Base-by-base conservation (phyloP, 2,888 invertebrate species). In the Quadriops clusia region DNA sequence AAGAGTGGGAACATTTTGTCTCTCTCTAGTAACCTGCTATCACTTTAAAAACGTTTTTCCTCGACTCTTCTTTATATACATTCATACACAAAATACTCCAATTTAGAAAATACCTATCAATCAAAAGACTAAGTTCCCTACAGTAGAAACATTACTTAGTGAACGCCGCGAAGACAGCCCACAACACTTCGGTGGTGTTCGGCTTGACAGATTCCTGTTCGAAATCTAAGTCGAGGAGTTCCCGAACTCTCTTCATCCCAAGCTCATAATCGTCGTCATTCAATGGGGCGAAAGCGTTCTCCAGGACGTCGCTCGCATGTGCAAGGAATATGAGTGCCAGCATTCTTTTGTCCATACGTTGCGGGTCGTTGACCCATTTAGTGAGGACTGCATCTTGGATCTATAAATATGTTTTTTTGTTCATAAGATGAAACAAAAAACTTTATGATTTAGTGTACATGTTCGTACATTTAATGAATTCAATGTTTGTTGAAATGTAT, bases 141-240 rank as follows among this genome's bases (percentile, higher is more conserved):
- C 13, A 13, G 15, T 23, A 29, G 30, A 11, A 15, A 21, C 10
- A 70, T 75, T 82, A 97, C 78, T 97, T 97, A 53, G 87, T 90
- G 68, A 97, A 95, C 38, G 95, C 90, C 46, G 94, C 87, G 65
- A 98, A 94, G 36, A 98, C 97, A 31, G 95, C 94, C 97, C 97
- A 99, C 70, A 98, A 82, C 48, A 95, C 80, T 60, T 95, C 94
- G 54, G 83, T 83, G 36, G 85, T 80, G 57, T 84, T 84, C 25
- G 83, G 73, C 64, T 95, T 91, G 64, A 84, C 78, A 42, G 90
- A 81, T 64, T 98, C 97, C 25, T 83, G 79, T 62, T 99, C 97
- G 63, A 91, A 89, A 65, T 98, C 95, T 48, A 97, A 73, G 61
- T 98, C 97, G 46, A 98, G 73, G 27, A 99, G 72, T 50, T 91